These are phyloP conservation scores for Clarias pachynema DNA, from an alignment of 2,797 vertebrate genomes.

Conservation along the genomic window DNA sequence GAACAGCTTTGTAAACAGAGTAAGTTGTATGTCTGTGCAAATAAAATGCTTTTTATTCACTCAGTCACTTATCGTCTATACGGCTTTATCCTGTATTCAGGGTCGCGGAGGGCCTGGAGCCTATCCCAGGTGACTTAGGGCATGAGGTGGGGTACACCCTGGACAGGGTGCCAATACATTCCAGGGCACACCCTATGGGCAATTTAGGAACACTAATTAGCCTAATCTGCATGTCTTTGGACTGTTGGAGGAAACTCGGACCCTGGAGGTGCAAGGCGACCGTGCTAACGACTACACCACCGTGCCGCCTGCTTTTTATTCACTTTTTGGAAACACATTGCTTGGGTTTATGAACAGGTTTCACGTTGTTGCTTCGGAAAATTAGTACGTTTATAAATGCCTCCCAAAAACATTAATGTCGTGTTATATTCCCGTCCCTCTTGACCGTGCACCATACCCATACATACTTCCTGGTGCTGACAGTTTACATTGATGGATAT, in stretches of 20 bases:
- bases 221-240: too few relatives aligned
- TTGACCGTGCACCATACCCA: background rate
- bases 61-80: too few relatives aligned
- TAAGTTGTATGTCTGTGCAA: background rate
- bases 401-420: background rate
- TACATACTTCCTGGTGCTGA: background rate
- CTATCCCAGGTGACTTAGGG: too few relatives aligned
- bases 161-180: too few relatives aligned
- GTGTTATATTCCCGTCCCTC: background rate
- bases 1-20: background rate
- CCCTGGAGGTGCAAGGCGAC: too few relatives aligned
- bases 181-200: too few relatives aligned
- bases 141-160: too few relatives aligned
- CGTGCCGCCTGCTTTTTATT: background rate
- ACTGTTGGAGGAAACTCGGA: too few relatives aligned
- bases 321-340: background rate
- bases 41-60: background rate
- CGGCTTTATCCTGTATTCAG: too few relatives aligned
- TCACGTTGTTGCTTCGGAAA: background rate
- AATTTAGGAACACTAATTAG: too few relatives aligned
- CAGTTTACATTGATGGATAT: background rate
- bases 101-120: too few relatives aligned
- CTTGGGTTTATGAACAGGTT: background rate
- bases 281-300: too few relatives aligned
- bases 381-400: background rate